Conservation (phyloP, 53 echinoderm and acorn worm genomes). For the Actinopyga echinites region DNA sequence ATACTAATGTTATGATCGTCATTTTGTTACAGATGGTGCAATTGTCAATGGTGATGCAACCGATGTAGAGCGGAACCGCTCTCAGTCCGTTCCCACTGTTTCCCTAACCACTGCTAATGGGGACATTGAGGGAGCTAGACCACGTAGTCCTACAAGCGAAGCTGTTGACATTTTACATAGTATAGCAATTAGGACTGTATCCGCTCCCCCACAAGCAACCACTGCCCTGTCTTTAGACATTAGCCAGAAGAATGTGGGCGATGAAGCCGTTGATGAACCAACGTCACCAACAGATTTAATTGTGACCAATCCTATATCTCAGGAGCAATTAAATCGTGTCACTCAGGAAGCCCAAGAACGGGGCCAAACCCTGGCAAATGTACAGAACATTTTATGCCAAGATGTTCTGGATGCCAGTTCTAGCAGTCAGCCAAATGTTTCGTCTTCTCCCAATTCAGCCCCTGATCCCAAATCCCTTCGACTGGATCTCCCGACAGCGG, state of each 20-base stretch:
- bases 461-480: not conserved
- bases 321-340: slow-evolving; percentile 76
- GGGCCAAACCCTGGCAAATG: slow-evolving; percentile 66
- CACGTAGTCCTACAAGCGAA: slow-evolving; percentile 25
- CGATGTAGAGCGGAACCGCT: slow-evolving; percentile 23
- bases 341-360: slow-evolving; percentile 58
- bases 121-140: not conserved
- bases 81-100: slow-evolving; percentile 29
- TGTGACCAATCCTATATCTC: slow-evolving; percentile 58
- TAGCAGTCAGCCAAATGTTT: not conserved
- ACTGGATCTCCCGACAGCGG: not conserved
- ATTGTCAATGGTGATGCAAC: slow-evolving; percentile 68
- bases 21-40: slow-evolving; percentile 47
- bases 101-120: not conserved
- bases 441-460: not conserved
- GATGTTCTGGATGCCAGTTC: slow-evolving; percentile 44
- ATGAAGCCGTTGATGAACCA: slow-evolving; percentile 49
- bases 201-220: slow-evolving; percentile 46
- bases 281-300: slow-evolving; percentile 74
- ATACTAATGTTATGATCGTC: too few species aligned
- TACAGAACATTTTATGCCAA: slow-evolving; percentile 85
- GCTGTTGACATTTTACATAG: slow-evolving; percentile 44
- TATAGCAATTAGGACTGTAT: slow-evolving; percentile 55
- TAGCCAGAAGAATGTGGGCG: slow-evolving; percentile 29
- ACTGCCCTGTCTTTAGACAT: slow-evolving; percentile 2